Evolutionary conservation across 2,113 vertebrate genomes (phyloP).

Genomic region (Sinosuthora webbiana): DNA sequence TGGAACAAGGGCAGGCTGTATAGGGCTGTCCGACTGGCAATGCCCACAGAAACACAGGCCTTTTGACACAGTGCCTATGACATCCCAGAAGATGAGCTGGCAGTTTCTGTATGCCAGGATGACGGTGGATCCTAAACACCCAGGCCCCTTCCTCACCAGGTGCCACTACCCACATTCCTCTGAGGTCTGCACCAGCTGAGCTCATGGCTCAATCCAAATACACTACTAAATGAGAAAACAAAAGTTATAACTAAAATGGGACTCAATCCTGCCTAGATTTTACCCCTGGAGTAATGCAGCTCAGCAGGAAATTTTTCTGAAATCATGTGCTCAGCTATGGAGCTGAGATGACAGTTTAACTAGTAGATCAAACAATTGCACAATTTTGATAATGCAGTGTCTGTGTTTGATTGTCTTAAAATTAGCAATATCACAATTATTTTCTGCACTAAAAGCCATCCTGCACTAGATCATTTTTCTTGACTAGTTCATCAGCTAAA

Average conservation of each 20-base stretch:
- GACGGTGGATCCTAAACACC: background rate
- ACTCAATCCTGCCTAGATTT: background rate
- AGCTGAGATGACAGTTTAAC: background rate
- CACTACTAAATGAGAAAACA: background rate
- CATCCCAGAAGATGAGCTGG: background rate
- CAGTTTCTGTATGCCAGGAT: background rate
- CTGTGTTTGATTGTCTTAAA: background rate
- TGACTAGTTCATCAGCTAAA: conserved; percentile 16
- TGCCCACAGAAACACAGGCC: background rate
- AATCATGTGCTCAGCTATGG: background rate
- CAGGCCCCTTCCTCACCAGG: background rate
- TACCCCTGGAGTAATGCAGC: background rate
- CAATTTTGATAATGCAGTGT: background rate
- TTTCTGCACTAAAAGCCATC: background rate
- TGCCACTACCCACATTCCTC: background rate
- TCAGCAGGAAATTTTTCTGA: background rate
- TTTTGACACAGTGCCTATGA: background rate
- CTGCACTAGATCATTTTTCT: background rate
- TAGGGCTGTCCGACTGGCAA: background rate
- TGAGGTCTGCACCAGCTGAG: background rate
- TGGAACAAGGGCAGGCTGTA: conserved; percentile 40
- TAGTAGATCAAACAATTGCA: background rate
- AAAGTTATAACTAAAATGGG: background rate
- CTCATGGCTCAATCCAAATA: background rate
- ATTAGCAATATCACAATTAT: background rate